These are phyloP conservation scores for Cochlearius cochlearius DNA, from an alignment of 2,113 vertebrate species.

Conservation along the genomic window DNA sequence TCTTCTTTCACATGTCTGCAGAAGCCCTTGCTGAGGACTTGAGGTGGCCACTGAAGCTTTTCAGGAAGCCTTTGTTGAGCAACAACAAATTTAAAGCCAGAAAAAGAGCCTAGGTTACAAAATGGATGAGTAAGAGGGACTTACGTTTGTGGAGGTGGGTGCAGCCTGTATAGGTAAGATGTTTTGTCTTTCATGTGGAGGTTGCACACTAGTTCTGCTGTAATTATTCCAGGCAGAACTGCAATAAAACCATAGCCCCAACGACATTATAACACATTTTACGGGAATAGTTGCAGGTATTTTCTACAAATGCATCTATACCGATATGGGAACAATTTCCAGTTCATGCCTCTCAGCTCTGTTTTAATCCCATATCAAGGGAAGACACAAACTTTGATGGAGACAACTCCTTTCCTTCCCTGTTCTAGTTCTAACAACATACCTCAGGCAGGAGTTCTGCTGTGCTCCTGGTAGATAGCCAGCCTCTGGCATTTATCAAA, in stretches of 20 bases:
- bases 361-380: background rate
- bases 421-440: background rate
- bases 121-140: background rate
- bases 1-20: background rate
- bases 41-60: background rate
- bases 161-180: accelerated
- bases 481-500: background rate
- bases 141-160: background rate
- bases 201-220: background rate
- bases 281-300: background rate
- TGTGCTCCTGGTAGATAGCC: background rate
- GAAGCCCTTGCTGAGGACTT: background rate
- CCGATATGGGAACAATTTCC: background rate
- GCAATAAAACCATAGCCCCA: background rate
- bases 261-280: background rate
- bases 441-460: background rate
- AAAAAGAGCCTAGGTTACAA: background rate
- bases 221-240: background rate
- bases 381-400: background rate
- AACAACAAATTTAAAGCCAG: background rate
- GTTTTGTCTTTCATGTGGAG: background rate
- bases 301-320: background rate
- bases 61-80: background rate
- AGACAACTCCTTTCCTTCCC: background rate
- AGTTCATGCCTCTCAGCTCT: background rate